Conservation (phyloP, 2,797 vertebrate genomes). For the Sebastes itinus region DNA sequence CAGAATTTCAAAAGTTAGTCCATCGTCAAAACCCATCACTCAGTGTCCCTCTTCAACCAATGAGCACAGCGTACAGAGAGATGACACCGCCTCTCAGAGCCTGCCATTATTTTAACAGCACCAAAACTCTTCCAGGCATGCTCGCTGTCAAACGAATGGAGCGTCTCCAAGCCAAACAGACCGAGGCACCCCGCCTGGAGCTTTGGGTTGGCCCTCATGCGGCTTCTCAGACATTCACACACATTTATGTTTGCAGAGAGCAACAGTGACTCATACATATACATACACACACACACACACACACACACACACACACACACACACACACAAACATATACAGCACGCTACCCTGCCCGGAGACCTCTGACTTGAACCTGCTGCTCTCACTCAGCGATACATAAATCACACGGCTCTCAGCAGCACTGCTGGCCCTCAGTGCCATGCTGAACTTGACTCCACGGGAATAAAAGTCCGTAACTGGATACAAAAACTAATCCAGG, state of each 20-base stretch:
- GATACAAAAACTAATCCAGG: conserved; percentile 82
- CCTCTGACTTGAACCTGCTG: conserved; percentile 85
- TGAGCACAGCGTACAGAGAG: conserved; percentile 11
- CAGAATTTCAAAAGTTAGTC: conserved; percentile 22
- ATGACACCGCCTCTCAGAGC: conserved; percentile 41
- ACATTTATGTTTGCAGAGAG: conserved; percentile 53
- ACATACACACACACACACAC: conserved; percentile 35
- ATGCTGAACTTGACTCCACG: conserved; percentile 80
- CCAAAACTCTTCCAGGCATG: conserved; percentile 59
- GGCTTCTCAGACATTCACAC: conserved; percentile 46
- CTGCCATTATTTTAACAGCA: conserved; percentile 61
- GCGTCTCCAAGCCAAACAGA: conserved; percentile 67
- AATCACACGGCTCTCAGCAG: conserved; percentile 79
- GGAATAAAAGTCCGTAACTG: conserved; percentile 82
- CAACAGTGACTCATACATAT: conserved; percentile 38
- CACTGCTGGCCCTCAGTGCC: conserved; percentile 72
- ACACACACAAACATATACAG: conserved; percentile 50
- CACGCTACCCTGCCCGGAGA: conserved; percentile 71
- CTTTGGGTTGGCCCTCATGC: conserved; percentile 43
- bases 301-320: conserved; percentile 43
- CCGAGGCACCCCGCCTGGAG: conserved; percentile 64
- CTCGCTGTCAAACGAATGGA: conserved; percentile 57
- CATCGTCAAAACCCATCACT: conserved; percentile 31
- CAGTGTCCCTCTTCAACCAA: conserved; percentile 34
- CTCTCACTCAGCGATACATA: conserved; percentile 86